Conservation (phyloP, 2,113 vertebrate species). For the Crotophaga sulcirostris region DNA sequence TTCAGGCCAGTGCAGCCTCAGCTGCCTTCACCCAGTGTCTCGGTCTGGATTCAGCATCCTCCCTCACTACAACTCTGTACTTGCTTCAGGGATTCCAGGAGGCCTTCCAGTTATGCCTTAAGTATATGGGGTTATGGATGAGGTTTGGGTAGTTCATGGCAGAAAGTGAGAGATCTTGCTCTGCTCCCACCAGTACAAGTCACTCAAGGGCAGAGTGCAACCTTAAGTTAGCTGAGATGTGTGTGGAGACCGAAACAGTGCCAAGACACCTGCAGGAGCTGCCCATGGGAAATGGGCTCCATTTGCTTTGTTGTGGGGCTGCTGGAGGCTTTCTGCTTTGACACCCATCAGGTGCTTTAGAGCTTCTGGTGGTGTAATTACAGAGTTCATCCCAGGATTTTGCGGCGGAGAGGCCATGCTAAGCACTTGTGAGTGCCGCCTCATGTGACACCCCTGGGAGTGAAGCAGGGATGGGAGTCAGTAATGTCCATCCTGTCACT, state of each 20-base stretch:
- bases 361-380: background rate
- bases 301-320: background rate
- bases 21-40: background rate
- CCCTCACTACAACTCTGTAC: background rate
- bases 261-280: background rate
- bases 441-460: accelerated
- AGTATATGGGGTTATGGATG: background rate
- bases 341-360: background rate
- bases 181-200: accelerated
- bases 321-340: background rate
- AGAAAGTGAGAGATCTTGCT: background rate
- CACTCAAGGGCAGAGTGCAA: background rate
- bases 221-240: accelerated
- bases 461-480: background rate
- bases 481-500: background rate
- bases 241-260: background rate
- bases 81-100: background rate
- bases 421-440: background rate
- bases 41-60: background rate
- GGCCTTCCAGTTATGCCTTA: background rate
- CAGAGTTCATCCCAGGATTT: background rate
- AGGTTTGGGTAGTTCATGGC: background rate
- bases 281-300: accelerated
- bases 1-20: background rate
- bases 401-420: accelerated